Base-by-base conservation (phyloP, 2,113 vertebrate species). In the Spea bombifrons region DNA sequence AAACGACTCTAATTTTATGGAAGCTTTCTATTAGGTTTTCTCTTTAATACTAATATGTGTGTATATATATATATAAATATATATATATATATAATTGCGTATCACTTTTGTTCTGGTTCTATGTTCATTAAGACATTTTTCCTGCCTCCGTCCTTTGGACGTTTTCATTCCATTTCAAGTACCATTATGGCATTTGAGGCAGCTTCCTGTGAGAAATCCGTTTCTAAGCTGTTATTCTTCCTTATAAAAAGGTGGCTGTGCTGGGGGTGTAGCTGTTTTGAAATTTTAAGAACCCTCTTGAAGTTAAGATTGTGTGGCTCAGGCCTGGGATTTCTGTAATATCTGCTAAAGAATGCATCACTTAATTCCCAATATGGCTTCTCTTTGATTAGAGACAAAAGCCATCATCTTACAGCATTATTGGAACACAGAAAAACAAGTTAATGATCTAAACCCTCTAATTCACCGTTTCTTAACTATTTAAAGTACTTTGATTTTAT, bases 391-490 rank as follows among this genome's bases (percentile, higher is more conserved):
- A 84, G 82, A 83, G 89, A 95, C 93, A 95, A 95, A 79, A 94
- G 91, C 89, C 82, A 88, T 87, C 89, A 67, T 94, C 93, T 95
- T 92, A 89, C 88, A 90, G 90, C 86, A 90, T 93, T 94, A 93
- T 89, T 89, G 90, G 89, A 92, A 91, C 89, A 91, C 89, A 89
- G 92, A 89, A 93, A 91, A 93, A 86, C 91, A 89, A 90, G 91
- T 91, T 95, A 95, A 93, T 93, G 92, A 94, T 96, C 94, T 94
- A 95, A 96, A 94, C 92, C 92, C 89, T 89, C 87, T 92, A 90
- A 91, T 93, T 92, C 91, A 88, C 84, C 88, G 86, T 90, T 91
- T 90, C 84, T 89, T 85, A 87, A 89, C 90, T 88, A 87, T 89
- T 87, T 92, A 87, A 88, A 91, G 87, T 87, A 89, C 92, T 92